Conservation (phyloP, 92 coral and sea anemone genomes). For the Parazoanthus swiftii region DNA sequence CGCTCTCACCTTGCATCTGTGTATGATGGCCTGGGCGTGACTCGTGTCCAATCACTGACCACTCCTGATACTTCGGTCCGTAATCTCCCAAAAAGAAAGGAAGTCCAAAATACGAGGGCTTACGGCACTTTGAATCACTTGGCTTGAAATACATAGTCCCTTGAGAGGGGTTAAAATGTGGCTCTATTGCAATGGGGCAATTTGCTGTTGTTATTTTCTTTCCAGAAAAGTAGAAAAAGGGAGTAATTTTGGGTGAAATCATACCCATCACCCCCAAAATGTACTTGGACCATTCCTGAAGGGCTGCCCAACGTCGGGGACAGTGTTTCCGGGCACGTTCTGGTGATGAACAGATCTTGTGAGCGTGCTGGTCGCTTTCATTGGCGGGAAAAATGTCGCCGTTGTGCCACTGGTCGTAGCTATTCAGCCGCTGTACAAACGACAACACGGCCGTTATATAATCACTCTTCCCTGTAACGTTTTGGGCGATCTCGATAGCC, state of each 20-base stretch:
- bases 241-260: slow-evolving; percentile 75
- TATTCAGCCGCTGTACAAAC: slow-evolving; percentile 54
- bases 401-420: slow-evolving; percentile 81
- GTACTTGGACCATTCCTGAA: slow-evolving; percentile 79
- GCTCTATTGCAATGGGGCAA: slow-evolving; percentile 85
- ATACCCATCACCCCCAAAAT: slow-evolving; percentile 69
- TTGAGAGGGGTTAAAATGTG: slow-evolving; percentile 91
- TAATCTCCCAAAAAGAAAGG: slow-evolving; percentile 84
- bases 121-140: slow-evolving; percentile 66
- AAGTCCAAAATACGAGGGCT: slow-evolving; percentile 73
- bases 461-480: slow-evolving; percentile 60
- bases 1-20: slow-evolving; percentile 79
- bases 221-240: slow-evolving; percentile 84
- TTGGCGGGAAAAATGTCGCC: slow-evolving; percentile 78
- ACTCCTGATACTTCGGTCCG: slow-evolving; percentile 95
- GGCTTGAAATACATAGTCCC: slow-evolving; percentile 87
- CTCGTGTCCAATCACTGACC: slow-evolving; percentile 97
- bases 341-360: slow-evolving; percentile 70
- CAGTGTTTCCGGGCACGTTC: slow-evolving; percentile 71
- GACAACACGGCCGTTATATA: slow-evolving; percentile 53
- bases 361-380: slow-evolving; percentile 79
- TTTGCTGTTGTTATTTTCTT: slow-evolving; percentile 75
- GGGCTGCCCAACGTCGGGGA: slow-evolving; percentile 91
- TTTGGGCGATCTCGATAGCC: slow-evolving; percentile 70
- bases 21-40: slow-evolving; percentile 95